These are phyloP conservation scores for Drosophila jambulina DNA, from an alignment of 1,140 invertebrate genomes.

Conservation along the genomic window DNA sequence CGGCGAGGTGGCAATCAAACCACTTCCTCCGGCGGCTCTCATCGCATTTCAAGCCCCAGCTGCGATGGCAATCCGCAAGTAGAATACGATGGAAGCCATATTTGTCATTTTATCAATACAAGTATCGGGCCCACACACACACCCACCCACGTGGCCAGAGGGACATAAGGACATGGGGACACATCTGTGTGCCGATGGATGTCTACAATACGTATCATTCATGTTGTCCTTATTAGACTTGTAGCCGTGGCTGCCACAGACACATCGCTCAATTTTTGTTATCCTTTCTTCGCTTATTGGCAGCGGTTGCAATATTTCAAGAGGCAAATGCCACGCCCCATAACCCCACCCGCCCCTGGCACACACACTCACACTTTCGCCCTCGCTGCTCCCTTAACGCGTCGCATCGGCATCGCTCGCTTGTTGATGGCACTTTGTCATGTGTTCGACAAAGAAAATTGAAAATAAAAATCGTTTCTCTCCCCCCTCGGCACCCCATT, in stretches of 20 bases:
- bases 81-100: constrained; percentile 44
- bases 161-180: constrained; percentile 1
- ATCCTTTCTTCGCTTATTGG: constrained; percentile 61
- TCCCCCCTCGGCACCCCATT: constrained; percentile 14
- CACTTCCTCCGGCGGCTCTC: constrained; percentile 17
- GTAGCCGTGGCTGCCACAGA: constrained; percentile 44
- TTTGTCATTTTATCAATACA: constrained; percentile 63
- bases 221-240: constrained; percentile 60
- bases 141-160: neutral
- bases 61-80: constrained; percentile 42
- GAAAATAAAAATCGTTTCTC: constrained; percentile 76
- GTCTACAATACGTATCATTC: constrained; percentile 54
- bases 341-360: constrained; percentile 3
- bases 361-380: neutral
- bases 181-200: constrained; percentile 24
- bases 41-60: constrained; percentile 36
- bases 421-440: constrained; percentile 80
- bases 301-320: constrained; percentile 61
- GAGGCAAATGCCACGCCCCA: constrained; percentile 61
- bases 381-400: constrained; percentile 35
- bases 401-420: constrained; percentile 43
- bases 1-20: constrained; percentile 37
- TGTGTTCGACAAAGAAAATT: constrained; percentile 79
- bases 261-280: constrained; percentile 62
- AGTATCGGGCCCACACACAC: constrained; percentile 23